These are phyloP conservation scores for Clarias laeviceps DNA, from an alignment of 2,797 vertebrate genomes.

Conservation along the genomic window DNA sequence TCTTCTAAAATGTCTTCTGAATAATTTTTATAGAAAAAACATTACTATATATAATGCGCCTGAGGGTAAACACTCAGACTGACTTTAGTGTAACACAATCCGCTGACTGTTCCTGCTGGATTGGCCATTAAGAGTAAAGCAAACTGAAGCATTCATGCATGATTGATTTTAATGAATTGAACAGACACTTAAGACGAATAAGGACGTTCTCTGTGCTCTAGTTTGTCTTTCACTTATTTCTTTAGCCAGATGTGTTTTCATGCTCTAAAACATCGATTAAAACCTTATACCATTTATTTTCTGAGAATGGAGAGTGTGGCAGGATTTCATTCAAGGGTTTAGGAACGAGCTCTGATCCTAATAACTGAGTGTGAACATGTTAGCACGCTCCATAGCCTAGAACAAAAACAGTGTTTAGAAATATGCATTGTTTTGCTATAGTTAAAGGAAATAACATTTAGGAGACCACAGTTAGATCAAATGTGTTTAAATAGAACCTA, in stretches of 20 bases:
- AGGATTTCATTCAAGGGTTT: background rate
- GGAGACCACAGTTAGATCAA: background rate
- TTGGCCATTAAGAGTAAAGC: background rate
- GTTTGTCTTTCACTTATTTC: background rate
- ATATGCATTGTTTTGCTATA: background rate
- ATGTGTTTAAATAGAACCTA: background rate
- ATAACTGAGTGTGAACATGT: background rate
- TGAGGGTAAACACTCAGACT: background rate
- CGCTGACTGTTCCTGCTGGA: background rate
- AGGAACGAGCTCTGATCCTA: background rate
- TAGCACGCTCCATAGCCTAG: background rate
- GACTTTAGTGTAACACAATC: background rate
- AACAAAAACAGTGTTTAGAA: background rate
- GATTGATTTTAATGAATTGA: background rate
- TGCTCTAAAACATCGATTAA: constrained; percentile 6
- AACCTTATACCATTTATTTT: background rate
- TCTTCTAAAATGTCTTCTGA: background rate
- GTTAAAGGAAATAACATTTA: no score
- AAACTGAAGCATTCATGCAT: background rate
- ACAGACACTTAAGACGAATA: background rate
- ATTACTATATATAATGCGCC: background rate
- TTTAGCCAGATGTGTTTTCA: background rate
- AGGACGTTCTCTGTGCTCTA: background rate
- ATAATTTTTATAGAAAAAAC: constrained; percentile 1
- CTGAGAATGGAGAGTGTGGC: background rate